phyloP scores from a whole-genome alignment of 1,140 invertebrate genomes.

The Chionoecetes opilio region DNA sequence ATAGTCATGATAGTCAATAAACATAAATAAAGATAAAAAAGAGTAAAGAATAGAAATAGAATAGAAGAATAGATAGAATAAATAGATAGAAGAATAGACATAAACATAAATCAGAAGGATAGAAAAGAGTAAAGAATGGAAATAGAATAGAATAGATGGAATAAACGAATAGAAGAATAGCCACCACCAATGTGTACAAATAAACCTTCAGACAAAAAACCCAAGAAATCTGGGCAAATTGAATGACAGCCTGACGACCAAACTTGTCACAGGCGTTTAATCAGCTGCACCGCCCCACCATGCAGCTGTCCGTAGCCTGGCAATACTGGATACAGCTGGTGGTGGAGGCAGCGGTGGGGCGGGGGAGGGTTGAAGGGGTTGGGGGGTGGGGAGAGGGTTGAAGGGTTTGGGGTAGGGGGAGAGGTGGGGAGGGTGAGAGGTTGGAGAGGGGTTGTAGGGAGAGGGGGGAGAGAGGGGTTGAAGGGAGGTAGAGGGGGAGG shows the following conservation, averaged over 20 bases:
- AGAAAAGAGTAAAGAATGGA: background rate
- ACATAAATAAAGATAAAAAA: no score
- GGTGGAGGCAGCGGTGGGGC: no score
- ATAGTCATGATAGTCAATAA: no score
- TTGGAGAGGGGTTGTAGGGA: background rate
- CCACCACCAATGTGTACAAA: background rate
- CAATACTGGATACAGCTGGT: background rate
- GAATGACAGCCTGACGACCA: background rate
- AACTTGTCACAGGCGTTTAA: background rate
- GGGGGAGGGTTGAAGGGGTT: background rate
- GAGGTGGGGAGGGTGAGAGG: background rate
- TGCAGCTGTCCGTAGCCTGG: background rate
- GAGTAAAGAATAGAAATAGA: no score
- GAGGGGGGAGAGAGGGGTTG: background rate
- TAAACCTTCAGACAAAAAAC: background rate
- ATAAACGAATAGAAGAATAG: background rate
- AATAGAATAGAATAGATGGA: background rate
- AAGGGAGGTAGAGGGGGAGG: no score
- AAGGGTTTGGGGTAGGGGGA: background rate
- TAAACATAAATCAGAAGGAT: background rate
- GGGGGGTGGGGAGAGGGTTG: background rate
- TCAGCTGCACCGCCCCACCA: background rate
- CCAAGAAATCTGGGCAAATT: background rate
- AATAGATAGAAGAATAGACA: background rate
- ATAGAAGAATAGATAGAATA: no score